Conservation (phyloP, 2,888 invertebrate genomes). For the Mythimna impura region DNA sequence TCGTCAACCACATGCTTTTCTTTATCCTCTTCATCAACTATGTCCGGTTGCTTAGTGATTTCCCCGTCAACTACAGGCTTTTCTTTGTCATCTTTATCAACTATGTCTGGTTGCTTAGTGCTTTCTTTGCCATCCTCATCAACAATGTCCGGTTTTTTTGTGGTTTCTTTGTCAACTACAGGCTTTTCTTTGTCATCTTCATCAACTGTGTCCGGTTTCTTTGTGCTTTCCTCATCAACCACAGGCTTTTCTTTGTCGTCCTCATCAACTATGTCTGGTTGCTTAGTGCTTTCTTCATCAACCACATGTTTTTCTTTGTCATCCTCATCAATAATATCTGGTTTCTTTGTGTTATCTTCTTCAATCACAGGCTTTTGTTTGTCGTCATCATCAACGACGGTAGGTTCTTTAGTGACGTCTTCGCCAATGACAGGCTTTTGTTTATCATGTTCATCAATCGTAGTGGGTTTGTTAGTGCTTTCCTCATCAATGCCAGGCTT, state of each 20-base stretch:
- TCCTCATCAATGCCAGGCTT: background rate
- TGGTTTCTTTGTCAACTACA: background rate
- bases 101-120: background rate
- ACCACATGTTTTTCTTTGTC: conserved; percentile 5
- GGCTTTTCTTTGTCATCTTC: conserved; percentile 8
- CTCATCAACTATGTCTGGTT: background rate
- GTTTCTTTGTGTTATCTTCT: conserved; percentile 12
- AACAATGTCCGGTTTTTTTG: background rate
- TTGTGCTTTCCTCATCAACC: background rate
- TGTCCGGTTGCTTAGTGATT: background rate
- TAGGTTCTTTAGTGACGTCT: background rate
- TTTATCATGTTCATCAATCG: background rate
- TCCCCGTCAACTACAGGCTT: background rate
- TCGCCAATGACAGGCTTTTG: background rate
- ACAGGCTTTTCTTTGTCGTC: background rate
- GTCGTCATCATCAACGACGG: background rate
- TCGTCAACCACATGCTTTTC: conserved; percentile 17
- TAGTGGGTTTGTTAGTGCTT: background rate
- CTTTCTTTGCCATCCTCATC: conserved; percentile 12
- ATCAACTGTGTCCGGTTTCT: background rate
- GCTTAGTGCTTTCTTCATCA: background rate
- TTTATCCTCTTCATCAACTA: background rate
- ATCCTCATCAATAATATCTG: background rate
- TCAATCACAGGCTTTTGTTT: conserved; percentile 1
- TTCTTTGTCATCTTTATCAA: conserved; percentile 3